A percentile compares a stretch with the other conserved stretches of the same genome.
Conservation (phyloP, 2,888 invertebrate species). For the Orthonychiurus folsomi region DNA sequence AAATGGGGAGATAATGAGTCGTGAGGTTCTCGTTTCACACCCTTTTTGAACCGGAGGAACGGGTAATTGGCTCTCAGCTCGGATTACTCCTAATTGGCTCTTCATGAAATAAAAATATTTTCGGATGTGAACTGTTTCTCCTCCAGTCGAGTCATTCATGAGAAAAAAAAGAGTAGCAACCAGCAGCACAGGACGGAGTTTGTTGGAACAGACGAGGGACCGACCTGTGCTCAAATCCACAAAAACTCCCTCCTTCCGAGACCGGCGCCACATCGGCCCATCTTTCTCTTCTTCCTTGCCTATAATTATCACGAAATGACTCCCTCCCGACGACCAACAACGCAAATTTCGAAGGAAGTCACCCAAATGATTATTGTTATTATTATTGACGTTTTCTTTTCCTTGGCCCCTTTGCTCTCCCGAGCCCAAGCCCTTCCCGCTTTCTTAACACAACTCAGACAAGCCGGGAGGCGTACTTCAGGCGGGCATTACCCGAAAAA, state of each 20-base stretch:
- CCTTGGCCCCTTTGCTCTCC: background rate
- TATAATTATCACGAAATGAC: slow-evolving; percentile 23
- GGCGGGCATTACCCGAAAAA: background rate
- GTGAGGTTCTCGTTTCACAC: slow-evolving; percentile 40
- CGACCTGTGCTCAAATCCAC: background rate
- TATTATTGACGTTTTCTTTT: slow-evolving; percentile 29
- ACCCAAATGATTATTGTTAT: slow-evolving; percentile 34
- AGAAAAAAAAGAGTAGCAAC: slow-evolving; percentile 8
- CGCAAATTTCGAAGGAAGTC: slow-evolving; percentile 36
- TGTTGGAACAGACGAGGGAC: background rate
- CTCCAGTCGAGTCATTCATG: slow-evolving; percentile 15
- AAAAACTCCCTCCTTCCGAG: background rate
- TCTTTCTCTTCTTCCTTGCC: slow-evolving; percentile 11
- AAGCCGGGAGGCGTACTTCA: background rate
- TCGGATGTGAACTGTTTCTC: slow-evolving; percentile 12
- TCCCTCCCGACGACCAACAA: slow-evolving; percentile 13
- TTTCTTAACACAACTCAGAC: background rate
- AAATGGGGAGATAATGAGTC: slow-evolving; percentile 41
- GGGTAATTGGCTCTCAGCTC: slow-evolving; percentile 41
- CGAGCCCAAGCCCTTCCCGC: background rate
- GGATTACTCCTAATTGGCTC: slow-evolving; percentile 41
- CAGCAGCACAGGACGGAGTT: background rate
- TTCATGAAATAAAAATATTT: slow-evolving; percentile 40
- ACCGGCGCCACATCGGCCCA: slow-evolving; percentile 2
- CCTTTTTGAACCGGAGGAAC: slow-evolving; percentile 23